These are phyloP conservation scores for Lonchura striata DNA, from an alignment of 2,113 vertebrate genomes.

Conservation along the genomic window DNA sequence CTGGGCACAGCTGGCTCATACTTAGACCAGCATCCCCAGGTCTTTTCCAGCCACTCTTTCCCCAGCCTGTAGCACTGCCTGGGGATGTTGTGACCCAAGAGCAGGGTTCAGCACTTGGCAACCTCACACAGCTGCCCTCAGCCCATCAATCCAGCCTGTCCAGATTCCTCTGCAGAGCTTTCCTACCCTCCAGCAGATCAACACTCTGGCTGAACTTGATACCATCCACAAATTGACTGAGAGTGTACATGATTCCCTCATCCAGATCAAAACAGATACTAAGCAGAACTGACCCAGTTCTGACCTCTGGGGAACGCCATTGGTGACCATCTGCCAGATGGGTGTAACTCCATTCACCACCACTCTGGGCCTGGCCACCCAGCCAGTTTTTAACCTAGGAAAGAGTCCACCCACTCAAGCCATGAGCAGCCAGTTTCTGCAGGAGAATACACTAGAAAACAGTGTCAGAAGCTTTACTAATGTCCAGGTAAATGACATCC, in stretches of 20 bases:
- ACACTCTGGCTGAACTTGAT: neutral
- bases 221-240: neutral
- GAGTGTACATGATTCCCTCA: accelerated
- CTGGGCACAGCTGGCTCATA: neutral
- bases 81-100: accelerated
- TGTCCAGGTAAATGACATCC: neutral
- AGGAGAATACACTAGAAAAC: neutral
- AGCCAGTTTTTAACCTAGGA: neutral
- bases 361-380: neutral
- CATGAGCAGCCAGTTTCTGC: neutral
- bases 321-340: neutral
- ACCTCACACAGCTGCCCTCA: neutral
- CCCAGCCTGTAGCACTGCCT: neutral
- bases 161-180: neutral
- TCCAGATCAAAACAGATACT: neutral
- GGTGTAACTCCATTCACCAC: neutral
- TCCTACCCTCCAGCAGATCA: neutral
- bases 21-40: neutral
- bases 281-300: neutral
- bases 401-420: neutral
- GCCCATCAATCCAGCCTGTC: neutral
- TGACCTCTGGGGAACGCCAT: neutral
- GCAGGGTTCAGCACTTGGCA: neutral
- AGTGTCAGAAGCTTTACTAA: neutral
- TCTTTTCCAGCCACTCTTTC: neutral